phyloP scores from a whole-genome alignment of 2,888 invertebrate genomes.

The Ischnus inquisitorius region DNA sequence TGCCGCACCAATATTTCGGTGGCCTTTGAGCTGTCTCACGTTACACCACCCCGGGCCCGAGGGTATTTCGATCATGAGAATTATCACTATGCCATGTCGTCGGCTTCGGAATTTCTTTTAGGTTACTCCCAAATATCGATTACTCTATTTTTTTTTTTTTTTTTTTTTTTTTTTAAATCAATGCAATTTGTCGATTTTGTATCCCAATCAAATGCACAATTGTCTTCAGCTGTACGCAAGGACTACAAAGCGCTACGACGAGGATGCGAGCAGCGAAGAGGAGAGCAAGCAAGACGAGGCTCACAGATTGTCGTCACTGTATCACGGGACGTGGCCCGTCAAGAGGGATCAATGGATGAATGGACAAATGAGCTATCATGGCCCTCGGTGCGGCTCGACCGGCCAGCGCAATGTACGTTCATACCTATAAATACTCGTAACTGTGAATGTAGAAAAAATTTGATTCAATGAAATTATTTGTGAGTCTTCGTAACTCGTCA shows the following conservation, averaged over 20 bases:
- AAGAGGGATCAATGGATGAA: slow-evolving; percentile 85
- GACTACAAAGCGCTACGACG: slow-evolving; percentile 78
- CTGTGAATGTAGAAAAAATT: not conserved
- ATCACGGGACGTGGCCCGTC: slow-evolving; percentile 89
- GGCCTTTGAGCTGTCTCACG: slow-evolving; percentile 40
- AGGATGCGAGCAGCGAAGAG: slow-evolving; percentile 77
- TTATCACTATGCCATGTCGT: not conserved
- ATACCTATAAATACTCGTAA: not conserved
- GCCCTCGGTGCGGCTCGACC: slow-evolving; percentile 76
- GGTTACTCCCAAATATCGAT: slow-evolving; percentile 21
- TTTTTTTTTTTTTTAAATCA: not conserved
- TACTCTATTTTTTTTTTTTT: slow-evolving; percentile 21
- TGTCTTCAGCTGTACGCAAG: slow-evolving; percentile 75
- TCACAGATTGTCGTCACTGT: slow-evolving; percentile 85
- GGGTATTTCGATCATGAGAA: not conserved
- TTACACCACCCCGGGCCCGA: slow-evolving; percentile 19
- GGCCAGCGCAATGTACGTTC: slow-evolving; percentile 78
- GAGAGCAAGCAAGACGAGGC: slow-evolving; percentile 77
- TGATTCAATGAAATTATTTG: not conserved
- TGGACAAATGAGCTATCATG: slow-evolving; percentile 78
- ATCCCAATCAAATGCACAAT: slow-evolving; percentile 2
- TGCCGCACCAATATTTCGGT: slow-evolving; percentile 56
- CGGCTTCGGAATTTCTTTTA: slow-evolving; percentile 1
- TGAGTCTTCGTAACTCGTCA: too few relatives aligned
- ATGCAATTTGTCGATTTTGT: slow-evolving; percentile 3